Base-by-base conservation (phyloP, 2,888 invertebrate species). In the Onchidella celtica region DNA sequence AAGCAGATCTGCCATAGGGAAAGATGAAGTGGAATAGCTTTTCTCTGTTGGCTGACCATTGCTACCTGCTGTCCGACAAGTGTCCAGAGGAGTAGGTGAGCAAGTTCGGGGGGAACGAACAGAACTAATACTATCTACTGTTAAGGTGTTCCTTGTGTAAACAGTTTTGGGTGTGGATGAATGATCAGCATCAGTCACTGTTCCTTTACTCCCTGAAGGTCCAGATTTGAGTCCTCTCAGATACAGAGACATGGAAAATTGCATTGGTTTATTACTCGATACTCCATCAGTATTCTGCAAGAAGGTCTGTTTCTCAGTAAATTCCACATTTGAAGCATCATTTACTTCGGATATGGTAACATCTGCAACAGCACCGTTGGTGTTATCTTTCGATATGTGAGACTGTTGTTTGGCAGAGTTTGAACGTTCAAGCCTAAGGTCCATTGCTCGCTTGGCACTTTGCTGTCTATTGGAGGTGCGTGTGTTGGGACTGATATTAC, bases 1-100 rank as follows among this genome's bases (percentile, higher is more conserved):
- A 17, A 84, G 75, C 17, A 84, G 68, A 59, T 84, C 84, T 6
- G 79, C 80, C 32, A 84, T 61, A 14, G 82, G 82, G 34, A 84
- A 80, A 40, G 32, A 77, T 9, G 74, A 69, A 40, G 68, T 68
- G 47, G 68, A 32, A 27, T 40, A 21, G 17, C 47, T 38, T 11
- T 21, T 38, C 1, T 73, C 55, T 11, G n/a, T 9, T 24, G 34
- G 38, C n/a, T 32, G 17, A 21, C 27, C 55, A 24, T 24, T 17
- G 3, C 78, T 68, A 34, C 1, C 9, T n/a, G 21, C 32, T 6
- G n/a, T 21, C 14, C 36, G n/a, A 40, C 24, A 9, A 11, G 61
- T 70, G 55, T 70, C 59, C 47, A n/a, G 21, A 3, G 57, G 6
- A 2, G 68, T 40, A n/a, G 38, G 59, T 14, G 79, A 63, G 34